Evolutionary conservation across 2,888 invertebrate species (phyloP).

Genomic region (Chrysolina oricalcia): DNA sequence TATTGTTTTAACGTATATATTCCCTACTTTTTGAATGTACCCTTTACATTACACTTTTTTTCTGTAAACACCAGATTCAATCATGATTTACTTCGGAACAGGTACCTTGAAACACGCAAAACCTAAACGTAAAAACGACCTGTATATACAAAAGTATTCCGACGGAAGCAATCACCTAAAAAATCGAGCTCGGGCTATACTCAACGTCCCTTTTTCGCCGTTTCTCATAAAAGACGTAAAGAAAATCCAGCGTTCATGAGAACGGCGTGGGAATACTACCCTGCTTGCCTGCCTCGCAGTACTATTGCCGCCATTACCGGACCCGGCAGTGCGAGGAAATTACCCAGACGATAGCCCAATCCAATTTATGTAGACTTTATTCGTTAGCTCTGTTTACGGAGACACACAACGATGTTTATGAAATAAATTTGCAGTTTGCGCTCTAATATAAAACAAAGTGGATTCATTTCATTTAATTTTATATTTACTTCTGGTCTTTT

Average conservation of each 20-base stretch:
- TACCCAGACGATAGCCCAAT: slow-evolving; percentile 59
- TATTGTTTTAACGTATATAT: too few species aligned
- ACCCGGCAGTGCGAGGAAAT: slow-evolving; percentile 57
- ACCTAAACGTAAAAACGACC: too few species aligned
- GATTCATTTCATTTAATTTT: slow-evolving; percentile 37
- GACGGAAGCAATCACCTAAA: background rate
- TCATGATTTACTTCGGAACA: too few species aligned
- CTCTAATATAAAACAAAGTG: slow-evolving; percentile 37
- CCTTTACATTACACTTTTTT: too few species aligned
- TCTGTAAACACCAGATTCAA: too few species aligned
- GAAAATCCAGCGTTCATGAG: slow-evolving; percentile 44
- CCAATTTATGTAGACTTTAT: slow-evolving; percentile 58
- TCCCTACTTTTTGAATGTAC: too few species aligned
- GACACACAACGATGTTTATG: slow-evolving; percentile 28
- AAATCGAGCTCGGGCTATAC: background rate
- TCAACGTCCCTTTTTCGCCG: background rate
- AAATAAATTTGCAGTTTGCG: slow-evolving; percentile 19
- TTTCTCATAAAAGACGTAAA: slow-evolving; percentile 35
- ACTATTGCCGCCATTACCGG: slow-evolving; percentile 57
- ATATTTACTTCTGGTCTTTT: slow-evolving; percentile 27
- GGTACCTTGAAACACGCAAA: too few species aligned
- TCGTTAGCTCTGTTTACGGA: slow-evolving; percentile 52
- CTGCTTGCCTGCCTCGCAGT: slow-evolving; percentile 46
- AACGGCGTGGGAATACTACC: slow-evolving; percentile 56
- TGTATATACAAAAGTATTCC: too few species aligned